Evolutionary conservation across 2,797 vertebrate species (phyloP).

Genomic region (Toxotes lorentzi): DNA sequence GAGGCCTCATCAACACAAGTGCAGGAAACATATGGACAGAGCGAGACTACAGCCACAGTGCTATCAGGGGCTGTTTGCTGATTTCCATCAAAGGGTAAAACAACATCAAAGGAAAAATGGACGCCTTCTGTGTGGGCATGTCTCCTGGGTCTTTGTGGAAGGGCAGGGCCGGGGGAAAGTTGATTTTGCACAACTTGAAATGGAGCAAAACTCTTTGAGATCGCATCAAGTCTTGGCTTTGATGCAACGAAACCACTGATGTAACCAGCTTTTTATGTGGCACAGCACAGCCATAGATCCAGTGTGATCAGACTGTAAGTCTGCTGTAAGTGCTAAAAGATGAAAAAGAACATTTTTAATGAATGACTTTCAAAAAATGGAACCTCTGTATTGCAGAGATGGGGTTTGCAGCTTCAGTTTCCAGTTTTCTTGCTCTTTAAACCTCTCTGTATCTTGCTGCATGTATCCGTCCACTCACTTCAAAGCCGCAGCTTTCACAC

Average conservation of each 20-base stretch:
- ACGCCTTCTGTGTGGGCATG: slow-evolving; percentile 32
- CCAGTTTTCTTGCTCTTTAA: not conserved
- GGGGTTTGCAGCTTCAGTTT: not conserved
- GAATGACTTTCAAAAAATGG: not conserved
- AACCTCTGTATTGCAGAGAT: not conserved
- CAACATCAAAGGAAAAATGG: slow-evolving; percentile 57
- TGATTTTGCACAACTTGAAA: slow-evolving; percentile 42
- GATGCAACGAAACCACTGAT: slow-evolving; percentile 32
- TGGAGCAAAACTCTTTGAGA: slow-evolving; percentile 42
- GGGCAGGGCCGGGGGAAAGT: slow-evolving; percentile 46
- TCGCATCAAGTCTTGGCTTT: slow-evolving; percentile 38
- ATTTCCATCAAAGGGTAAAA: slow-evolving; percentile 70
- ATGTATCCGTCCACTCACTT: slow-evolving; percentile 12
- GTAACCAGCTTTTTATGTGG: slow-evolving; percentile 24
- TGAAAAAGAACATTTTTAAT: not conserved
- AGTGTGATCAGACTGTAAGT: not conserved
- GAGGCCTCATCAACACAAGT: slow-evolving; percentile 5
- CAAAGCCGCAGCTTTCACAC: slow-evolving; percentile 24
- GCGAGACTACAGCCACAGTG: not conserved
- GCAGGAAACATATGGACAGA: slow-evolving; percentile 43
- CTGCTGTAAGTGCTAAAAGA: slow-evolving; percentile 3
- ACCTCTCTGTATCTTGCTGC: slow-evolving; percentile 3
- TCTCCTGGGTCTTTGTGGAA: slow-evolving; percentile 51
- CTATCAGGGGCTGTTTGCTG: slow-evolving; percentile 48
- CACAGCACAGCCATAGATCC: slow-evolving; percentile 5